A percentile compares a stretch with the other conserved stretches of the same genome.
phyloP scores from a whole-genome alignment of 2,888 invertebrate genomes.

The Tetanocera ferruginea region DNA sequence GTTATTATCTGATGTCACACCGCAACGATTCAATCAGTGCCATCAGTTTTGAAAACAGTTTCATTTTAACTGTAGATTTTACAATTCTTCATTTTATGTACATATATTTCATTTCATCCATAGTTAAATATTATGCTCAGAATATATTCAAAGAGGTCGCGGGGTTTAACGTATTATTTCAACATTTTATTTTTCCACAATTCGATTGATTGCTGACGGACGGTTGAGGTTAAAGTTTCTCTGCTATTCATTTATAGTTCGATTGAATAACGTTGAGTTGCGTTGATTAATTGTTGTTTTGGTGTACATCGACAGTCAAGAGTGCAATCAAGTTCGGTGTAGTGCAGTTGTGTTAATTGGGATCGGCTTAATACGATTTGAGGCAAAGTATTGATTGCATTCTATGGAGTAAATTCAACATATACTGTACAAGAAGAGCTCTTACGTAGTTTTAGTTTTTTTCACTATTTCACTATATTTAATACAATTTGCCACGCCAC shows the following conservation, averaged over 20 bases:
- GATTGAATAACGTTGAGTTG: not conserved
- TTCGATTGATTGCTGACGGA: constrained; percentile 9
- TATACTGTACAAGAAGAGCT: not conserved
- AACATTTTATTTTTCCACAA: not conserved
- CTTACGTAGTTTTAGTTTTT: not conserved
- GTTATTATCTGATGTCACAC: not conserved
- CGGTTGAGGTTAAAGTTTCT: not conserved
- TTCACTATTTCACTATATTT: not conserved
- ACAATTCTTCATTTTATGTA: not conserved
- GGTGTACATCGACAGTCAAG: not conserved
- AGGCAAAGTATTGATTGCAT: not conserved
- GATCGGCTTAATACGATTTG: not conserved
- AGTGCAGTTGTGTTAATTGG: not conserved
- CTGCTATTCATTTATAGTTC: not conserved
- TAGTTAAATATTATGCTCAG: not conserved
- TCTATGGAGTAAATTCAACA: not conserved
- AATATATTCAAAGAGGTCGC: not conserved
- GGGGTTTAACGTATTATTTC: not conserved
- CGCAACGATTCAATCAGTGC: constrained; percentile 12
- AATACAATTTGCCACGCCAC: not conserved
- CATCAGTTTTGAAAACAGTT: constrained; percentile 22
- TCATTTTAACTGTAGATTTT: constrained; percentile 17
- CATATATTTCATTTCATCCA: no score
- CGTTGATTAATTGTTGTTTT: constrained; percentile 14
- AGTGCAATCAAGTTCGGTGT: not conserved